phyloP scores from a whole-genome alignment of 1,140 invertebrate genomes.

The Drosophila serrata region DNA sequence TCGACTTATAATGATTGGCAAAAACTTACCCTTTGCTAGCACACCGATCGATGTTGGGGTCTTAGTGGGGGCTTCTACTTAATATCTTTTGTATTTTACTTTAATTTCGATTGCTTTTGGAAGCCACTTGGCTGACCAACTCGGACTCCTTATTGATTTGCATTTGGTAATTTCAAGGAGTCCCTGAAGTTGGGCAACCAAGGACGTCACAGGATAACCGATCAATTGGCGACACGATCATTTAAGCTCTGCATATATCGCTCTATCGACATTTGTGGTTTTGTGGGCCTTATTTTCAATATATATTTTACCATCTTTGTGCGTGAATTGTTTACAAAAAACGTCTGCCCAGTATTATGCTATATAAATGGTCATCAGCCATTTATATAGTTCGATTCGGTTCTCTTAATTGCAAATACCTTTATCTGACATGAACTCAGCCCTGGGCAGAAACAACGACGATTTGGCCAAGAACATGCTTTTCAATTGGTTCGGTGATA shows the following conservation, averaged over 20 bases:
- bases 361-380: slow-evolving; percentile 63
- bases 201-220: slow-evolving; percentile 27
- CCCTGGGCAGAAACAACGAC: slow-evolving; percentile 85
- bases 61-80: slow-evolving; percentile 38
- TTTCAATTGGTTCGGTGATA: slow-evolving; percentile 53
- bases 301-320: slow-evolving; percentile 84
- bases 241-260: slow-evolving; percentile 42
- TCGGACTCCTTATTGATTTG: not conserved
- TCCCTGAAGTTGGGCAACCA: slow-evolving; percentile 49
- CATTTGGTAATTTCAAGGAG: not conserved
- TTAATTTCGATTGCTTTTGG: slow-evolving; percentile 12
- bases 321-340: slow-evolving; percentile 86
- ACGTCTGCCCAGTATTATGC: slow-evolving; percentile 84
- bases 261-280: slow-evolving; percentile 60
- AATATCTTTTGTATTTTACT: slow-evolving; percentile 13
- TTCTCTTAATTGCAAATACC: slow-evolving; percentile 51
- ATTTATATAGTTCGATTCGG: slow-evolving; percentile 55
- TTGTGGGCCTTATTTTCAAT: slow-evolving; percentile 57
- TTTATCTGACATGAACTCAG: slow-evolving; percentile 84
- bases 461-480: slow-evolving; percentile 84
- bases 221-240: slow-evolving; percentile 66
- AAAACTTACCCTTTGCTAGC: slow-evolving; percentile 53
- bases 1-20: slow-evolving; percentile 52
- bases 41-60: slow-evolving; percentile 38
- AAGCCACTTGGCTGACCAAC: slow-evolving; percentile 24